phyloP scores from a whole-genome alignment of 2,797 vertebrate genomes.

The Huso huso region DNA sequence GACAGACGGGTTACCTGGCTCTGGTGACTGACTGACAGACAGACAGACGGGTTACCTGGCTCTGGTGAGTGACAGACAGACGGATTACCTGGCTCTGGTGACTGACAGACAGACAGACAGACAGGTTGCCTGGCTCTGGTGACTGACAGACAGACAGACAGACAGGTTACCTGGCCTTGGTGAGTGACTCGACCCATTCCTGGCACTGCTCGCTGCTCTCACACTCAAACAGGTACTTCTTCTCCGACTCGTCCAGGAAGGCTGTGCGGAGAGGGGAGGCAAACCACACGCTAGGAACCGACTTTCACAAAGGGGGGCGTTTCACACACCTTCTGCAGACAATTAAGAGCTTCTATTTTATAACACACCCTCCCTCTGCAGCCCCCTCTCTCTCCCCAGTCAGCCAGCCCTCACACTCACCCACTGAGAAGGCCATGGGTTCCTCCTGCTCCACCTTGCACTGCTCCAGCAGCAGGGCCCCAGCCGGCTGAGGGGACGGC shows the following conservation, averaged over 20 bases:
- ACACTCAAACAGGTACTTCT: slow-evolving; percentile 87
- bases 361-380: too few relatives aligned
- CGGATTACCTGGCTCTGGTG: too few relatives aligned
- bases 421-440: slow-evolving; percentile 71
- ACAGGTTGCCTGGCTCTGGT: neutral
- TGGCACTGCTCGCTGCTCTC: slow-evolving; percentile 73
- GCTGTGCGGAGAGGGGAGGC: slow-evolving; percentile 44
- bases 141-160: neutral
- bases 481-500: slow-evolving; percentile 67
- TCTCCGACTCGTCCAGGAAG: slow-evolving; percentile 85
- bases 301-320: too few relatives aligned
- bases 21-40: too few relatives aligned
- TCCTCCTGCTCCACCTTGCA: slow-evolving; percentile 80
- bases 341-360: too few relatives aligned
- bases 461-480: slow-evolving; percentile 86
- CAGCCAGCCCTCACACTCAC: slow-evolving; percentile 52
- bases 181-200: slow-evolving; percentile 80
- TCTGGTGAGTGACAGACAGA: too few relatives aligned
- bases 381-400: too few relatives aligned
- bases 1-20: too few relatives aligned
- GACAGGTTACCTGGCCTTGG: slow-evolving; percentile 68
- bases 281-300: too few relatives aligned
- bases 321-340: too few relatives aligned
- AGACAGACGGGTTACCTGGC: too few relatives aligned
- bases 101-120: neutral